Evolutionary conservation across 1,140 invertebrate genomes (phyloP), one percentile per base, ranked within the genome.

Genomic region (Melanaphis sacchari): DNA sequence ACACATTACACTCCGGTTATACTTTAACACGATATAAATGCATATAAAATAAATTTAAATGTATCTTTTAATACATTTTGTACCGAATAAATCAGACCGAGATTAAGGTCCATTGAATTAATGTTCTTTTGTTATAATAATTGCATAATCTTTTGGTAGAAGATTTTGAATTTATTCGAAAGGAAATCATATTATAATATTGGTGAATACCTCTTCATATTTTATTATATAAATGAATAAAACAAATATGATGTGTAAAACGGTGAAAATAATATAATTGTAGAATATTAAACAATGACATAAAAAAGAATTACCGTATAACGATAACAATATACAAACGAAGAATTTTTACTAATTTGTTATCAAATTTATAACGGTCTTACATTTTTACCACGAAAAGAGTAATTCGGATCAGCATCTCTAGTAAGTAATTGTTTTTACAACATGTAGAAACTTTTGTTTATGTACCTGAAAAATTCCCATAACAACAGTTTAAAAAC

Each of bases 141-240:
- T 76, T 92, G n/a, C 38, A 76, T 76, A 46, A 76, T 92, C 54
- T 92, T 92, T 92, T 22, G 38, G 22, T 3, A 46, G 36, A 89
- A 89, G 43, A 89, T 36, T 89, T 24, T 6, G 31, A 49, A 38
- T 52, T 49, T 36, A 52, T 52, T n/a, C 87, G 6, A 46, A 46
- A 43, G 84, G 84, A 87, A 87, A 46, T 87, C 15, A 87, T 46
- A 46, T 46, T 41, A n/a, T 87, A 24, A 46, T 43, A 46, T 46
- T 31, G 84, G 31, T 46, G 26, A 43, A 87, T 46, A 59, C 54
- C 8, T 59, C 54, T 59, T 11, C 31, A 11, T 11, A 31, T 87
- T 87, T 84, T 26, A 26, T 24, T 84, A 24, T 11, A 41, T 24
- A 26, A 38, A 81, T 9, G 8, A 38, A 81, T 31, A 31, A 59